Evolutionary conservation across 2,113 vertebrate species (phyloP).

Genomic region (Raphicerus campestris): DNA sequence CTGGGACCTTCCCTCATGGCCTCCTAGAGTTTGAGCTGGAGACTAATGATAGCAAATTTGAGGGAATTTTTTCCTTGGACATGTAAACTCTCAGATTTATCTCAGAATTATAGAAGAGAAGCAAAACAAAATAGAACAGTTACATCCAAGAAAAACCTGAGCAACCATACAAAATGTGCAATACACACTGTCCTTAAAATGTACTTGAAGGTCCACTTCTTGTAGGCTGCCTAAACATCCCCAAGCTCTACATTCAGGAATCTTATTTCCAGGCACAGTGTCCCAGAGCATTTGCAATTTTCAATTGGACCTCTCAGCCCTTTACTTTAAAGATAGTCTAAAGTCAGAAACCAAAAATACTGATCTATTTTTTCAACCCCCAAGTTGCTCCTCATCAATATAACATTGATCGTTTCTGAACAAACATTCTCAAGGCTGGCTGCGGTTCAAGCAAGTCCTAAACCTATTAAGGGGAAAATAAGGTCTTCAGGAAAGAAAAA

Average conservation of each 20-base stretch:
- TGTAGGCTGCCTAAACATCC: not conserved
- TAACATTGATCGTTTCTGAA: constrained; percentile 20
- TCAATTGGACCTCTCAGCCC: constrained; percentile 40
- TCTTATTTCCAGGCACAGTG: constrained; percentile 39
- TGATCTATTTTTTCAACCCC: constrained; percentile 50
- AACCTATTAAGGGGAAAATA: constrained; percentile 46
- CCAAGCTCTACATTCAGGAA: constrained; percentile 28
- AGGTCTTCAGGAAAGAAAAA: constrained; percentile 35
- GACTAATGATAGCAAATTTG: not conserved
- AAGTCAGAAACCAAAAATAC: constrained; percentile 46
- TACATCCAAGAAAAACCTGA: constrained; percentile 15
- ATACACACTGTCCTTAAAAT: constrained; percentile 17
- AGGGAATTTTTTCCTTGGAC: constrained; percentile 7
- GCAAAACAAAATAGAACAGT: not conserved
- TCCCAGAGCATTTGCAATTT: constrained; percentile 43
- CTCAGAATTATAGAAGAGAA: constrained; percentile 1
- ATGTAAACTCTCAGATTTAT: constrained; percentile 36
- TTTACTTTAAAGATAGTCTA: constrained; percentile 52
- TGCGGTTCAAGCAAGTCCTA: constrained; percentile 11
- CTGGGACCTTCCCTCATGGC: not conserved
- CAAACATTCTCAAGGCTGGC: not conserved
- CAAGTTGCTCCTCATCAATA: constrained; percentile 37
- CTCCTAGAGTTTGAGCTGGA: constrained; percentile 47
- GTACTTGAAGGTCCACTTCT: not conserved
- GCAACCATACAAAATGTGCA: not conserved